Evolutionary conservation across 2,888 invertebrate genomes (phyloP), one percentile per base, ranked within the genome.

Genomic region (Dolichopus griseipennis): DNA sequence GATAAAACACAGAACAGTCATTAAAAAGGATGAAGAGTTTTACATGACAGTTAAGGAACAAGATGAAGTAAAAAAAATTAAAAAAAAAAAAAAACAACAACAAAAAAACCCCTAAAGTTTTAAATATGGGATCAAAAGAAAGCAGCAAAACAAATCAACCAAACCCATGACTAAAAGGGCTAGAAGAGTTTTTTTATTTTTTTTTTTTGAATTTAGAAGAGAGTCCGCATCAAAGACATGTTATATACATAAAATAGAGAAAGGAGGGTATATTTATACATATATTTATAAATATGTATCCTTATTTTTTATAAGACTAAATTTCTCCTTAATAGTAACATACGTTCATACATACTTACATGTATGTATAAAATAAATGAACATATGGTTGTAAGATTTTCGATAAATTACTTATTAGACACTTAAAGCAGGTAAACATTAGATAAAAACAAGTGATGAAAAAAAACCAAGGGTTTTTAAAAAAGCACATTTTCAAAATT

Each of bases 1-100:
- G 52, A 52, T 52, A 52, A 52, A 52, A 52, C 52, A 52, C 52
- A 52, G 52, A 52, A 52, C 18, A 52, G 52, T 52, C 52, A 52
- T 52, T 52, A 52, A 52, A 52, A 52, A 52, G 52, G 52, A 52
- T 52, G 52, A 52, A 12, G 52, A 52, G 52, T 52, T 52, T n/a
- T 52, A 15, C 5, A 52, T 52, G 52, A 52, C 15, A 52, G 52
- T 15, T 18, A 52, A 37, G 37, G 37, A 37, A 37, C 10, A 37
- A 37, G 37, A 37, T 10, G 37, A 12, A 52, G 52, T 27, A 27
- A 37, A 37, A 52, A 52, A 18, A 52, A 52, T 15, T 3, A 41
- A 5, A 15, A 41, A 41, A 41, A 12, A 41, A 41, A 15, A 41
- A 41, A 7, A 41, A 41, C 3, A 41, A 41, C 1, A 41, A 27